These are phyloP conservation scores for Cinara cedri DNA, from an alignment of 2,888 invertebrate species.

Conservation along the genomic window DNA sequence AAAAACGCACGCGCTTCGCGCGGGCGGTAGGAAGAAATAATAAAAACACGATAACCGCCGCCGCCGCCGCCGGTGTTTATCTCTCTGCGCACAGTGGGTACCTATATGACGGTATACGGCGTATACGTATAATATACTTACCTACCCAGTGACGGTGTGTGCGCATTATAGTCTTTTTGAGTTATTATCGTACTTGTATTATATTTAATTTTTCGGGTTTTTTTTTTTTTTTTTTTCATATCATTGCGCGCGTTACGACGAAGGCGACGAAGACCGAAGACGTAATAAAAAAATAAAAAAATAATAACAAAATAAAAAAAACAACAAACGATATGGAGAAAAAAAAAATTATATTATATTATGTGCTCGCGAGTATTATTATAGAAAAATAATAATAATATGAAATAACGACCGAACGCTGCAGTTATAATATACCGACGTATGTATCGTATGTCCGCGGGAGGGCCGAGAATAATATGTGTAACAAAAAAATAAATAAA, in stretches of 20 bases:
- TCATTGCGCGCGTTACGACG: not conserved
- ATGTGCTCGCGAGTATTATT: not conserved
- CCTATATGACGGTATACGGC: not conserved
- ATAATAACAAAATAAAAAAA: not conserved
- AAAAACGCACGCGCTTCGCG: not conserved
- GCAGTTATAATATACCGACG: not conserved
- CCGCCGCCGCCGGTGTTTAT: not conserved
- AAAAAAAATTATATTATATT: no score
- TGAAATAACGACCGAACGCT: constrained; percentile 6
- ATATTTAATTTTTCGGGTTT: not conserved
- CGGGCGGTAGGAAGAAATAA: not conserved
- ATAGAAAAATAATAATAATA: not conserved
- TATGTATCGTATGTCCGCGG: constrained; percentile 16
- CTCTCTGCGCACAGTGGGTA: no score
- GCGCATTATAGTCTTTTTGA: no score
- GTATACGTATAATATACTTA: not conserved
- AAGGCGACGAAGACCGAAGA: not conserved
- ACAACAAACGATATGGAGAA: not conserved
- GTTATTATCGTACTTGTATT: no score
- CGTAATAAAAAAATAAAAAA: no score
- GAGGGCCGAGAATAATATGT: constrained; percentile 36
- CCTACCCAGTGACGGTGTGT: no score
- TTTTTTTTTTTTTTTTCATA: not conserved
- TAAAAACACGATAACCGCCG: not conserved
- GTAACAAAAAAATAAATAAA: constrained; percentile 8